These are phyloP conservation scores for Perca schrenkii DNA, from an alignment of 2,113 vertebrate species.

Conservation along the genomic window DNA sequence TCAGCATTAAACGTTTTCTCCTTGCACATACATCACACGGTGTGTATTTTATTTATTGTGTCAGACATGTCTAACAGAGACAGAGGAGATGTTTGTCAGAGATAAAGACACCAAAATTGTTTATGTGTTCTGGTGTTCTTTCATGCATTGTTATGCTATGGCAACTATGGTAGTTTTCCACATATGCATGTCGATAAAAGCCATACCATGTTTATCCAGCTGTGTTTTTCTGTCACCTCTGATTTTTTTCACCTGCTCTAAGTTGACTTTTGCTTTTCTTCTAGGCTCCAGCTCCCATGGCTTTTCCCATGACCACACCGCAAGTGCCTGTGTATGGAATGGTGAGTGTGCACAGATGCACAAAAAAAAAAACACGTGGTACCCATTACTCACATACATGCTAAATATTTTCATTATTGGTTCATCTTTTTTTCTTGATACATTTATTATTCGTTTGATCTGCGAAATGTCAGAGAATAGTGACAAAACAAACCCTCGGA, in stretches of 20 bases:
- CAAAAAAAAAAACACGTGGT: neutral
- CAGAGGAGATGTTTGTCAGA: neutral
- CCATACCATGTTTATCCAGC: neutral
- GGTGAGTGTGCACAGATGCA: constrained; percentile 81
- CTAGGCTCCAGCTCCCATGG: constrained; percentile 88
- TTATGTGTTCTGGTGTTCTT: neutral
- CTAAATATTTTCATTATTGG: neutral
- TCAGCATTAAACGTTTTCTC: constrained; percentile 31
- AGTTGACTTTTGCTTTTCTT: constrained; percentile 25
- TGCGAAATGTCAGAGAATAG: neutral
- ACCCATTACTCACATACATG: neutral
- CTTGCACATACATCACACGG: neutral
- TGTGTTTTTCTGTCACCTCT: neutral
- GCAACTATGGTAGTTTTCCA: neutral
- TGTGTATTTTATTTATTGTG: constrained; percentile 11
- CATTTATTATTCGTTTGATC: neutral
- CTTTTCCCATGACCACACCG: constrained; percentile 90
- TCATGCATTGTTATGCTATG: too few species aligned
- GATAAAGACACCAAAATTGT: neutral
- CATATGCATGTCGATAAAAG: neutral
- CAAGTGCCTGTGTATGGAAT: constrained; percentile 96
- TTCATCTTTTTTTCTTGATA: neutral
- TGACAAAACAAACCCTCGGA: neutral
- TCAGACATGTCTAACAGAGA: neutral
- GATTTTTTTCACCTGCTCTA: neutral